Conservation (phyloP, 2,888 invertebrate species). For the Lithophane ornitopus region DNA sequence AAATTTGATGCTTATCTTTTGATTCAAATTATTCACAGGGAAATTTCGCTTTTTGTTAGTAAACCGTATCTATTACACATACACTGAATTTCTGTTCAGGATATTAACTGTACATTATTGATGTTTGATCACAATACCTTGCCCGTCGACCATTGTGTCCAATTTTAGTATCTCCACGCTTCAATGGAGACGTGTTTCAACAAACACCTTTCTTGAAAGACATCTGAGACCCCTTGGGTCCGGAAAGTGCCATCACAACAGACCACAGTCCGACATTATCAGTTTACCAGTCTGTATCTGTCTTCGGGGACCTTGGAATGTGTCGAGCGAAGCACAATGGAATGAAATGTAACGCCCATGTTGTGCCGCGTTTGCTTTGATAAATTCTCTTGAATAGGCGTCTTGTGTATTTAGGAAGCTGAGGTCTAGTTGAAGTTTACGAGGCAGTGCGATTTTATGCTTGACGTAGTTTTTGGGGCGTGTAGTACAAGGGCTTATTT, state of each 20-base stretch:
- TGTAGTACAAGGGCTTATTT: background rate
- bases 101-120: constrained; percentile 39
- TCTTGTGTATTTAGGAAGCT: constrained; percentile 43
- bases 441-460: constrained; percentile 11
- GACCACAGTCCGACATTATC: constrained; percentile 61
- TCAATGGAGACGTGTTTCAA: constrained; percentile 37
- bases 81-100: constrained; percentile 24
- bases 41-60: constrained; percentile 16
- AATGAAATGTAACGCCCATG: constrained; percentile 55
- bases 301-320: constrained; percentile 63
- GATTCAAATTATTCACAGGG: constrained; percentile 33
- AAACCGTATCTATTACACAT: constrained; percentile 11
- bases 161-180: constrained; percentile 35
- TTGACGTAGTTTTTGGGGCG: constrained; percentile 1
- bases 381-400: constrained; percentile 50
- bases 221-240: constrained; percentile 54
- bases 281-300: constrained; percentile 54
- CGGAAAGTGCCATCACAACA: constrained; percentile 59
- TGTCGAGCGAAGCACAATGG: constrained; percentile 52
- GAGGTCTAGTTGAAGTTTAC: constrained; percentile 38
- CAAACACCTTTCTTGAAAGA: constrained; percentile 40
- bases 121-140: constrained; percentile 31
- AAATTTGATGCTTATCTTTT: constrained; percentile 62
- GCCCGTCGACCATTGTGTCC: constrained; percentile 36
- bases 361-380: constrained; percentile 60